Percentiles rank a stretch among this genome's conserved stretches.
Evolutionary conservation across 2,888 invertebrate species (phyloP).

Genomic region (Cataglyphis altisquamis): DNA sequence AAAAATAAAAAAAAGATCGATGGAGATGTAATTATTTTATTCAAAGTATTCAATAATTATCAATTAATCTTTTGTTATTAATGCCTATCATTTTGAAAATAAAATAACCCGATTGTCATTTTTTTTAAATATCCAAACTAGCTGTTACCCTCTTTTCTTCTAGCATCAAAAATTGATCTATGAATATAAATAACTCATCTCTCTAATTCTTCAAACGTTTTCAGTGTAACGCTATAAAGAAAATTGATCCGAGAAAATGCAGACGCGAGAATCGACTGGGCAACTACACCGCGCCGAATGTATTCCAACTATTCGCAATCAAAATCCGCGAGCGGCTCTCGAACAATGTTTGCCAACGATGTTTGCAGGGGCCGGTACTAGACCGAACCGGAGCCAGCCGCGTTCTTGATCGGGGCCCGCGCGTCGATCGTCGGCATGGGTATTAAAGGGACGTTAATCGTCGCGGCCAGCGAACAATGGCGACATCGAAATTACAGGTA

Average conservation of each 20-base stretch:
- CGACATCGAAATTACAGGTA: constrained; percentile 78
- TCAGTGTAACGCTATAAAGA: neutral
- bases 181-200: neutral
- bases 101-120: neutral
- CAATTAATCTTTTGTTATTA: neutral
- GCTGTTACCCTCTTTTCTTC: neutral
- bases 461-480: constrained; percentile 75
- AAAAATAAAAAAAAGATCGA: too few species aligned
- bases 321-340: constrained; percentile 46
- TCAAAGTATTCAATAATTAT: neutral
- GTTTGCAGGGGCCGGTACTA: constrained; percentile 38
- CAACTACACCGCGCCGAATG: constrained; percentile 28
- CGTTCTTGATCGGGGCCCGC: constrained; percentile 68
- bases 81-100: neutral
- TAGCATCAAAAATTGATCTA: neutral
- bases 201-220: neutral
- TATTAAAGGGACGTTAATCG: constrained; percentile 78
- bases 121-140: neutral
- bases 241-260: constrained; percentile 33
- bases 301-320: constrained; percentile 53
- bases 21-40: neutral
- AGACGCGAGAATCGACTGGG: constrained; percentile 20
- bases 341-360: constrained; percentile 52
- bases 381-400: constrained; percentile 29
- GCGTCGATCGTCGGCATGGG: constrained; percentile 71